A percentile compares a stretch with the other conserved stretches of the same genome.
Conservation (phyloP, 2,113 vertebrate genomes). For the Cyprinus carpio region DNA sequence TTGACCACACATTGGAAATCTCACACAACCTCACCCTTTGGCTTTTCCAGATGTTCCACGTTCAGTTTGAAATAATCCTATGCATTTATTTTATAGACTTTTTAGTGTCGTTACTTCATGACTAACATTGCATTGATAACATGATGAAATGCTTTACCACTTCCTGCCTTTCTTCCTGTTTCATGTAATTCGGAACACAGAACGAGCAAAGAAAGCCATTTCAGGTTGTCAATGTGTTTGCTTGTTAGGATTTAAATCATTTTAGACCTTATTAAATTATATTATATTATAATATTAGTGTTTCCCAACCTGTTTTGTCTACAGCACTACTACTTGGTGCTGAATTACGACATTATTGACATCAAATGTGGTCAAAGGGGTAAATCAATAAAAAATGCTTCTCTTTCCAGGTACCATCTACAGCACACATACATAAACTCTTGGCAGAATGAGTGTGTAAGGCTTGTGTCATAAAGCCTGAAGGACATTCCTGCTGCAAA, state of each 20-base stretch:
- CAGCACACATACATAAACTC: too few species aligned
- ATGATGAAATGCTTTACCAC: neutral
- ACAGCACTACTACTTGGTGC: too few species aligned
- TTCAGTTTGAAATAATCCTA: neutral
- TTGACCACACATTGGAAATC: neutral
- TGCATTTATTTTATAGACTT: neutral
- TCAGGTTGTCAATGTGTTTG: neutral
- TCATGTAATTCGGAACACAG: neutral
- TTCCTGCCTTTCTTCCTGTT: constrained; percentile 55
- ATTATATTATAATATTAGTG: too few species aligned
- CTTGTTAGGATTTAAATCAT: neutral
- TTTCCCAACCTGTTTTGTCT: too few species aligned
- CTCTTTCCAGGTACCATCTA: too few species aligned
- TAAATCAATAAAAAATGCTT: too few species aligned
- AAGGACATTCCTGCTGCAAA: too few species aligned
- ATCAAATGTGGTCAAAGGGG: too few species aligned
- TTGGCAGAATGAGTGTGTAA: too few species aligned
- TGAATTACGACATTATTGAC: too few species aligned
- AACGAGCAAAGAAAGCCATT: neutral
- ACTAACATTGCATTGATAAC: neutral
- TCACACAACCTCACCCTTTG: neutral
- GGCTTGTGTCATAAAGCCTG: too few species aligned
- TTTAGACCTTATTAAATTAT: neutral
- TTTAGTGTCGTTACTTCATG: neutral
- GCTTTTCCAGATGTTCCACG: too few species aligned